Base-by-base conservation (phyloP, 2,888 invertebrate species). In the Chalcosyrphus nemorum region DNA sequence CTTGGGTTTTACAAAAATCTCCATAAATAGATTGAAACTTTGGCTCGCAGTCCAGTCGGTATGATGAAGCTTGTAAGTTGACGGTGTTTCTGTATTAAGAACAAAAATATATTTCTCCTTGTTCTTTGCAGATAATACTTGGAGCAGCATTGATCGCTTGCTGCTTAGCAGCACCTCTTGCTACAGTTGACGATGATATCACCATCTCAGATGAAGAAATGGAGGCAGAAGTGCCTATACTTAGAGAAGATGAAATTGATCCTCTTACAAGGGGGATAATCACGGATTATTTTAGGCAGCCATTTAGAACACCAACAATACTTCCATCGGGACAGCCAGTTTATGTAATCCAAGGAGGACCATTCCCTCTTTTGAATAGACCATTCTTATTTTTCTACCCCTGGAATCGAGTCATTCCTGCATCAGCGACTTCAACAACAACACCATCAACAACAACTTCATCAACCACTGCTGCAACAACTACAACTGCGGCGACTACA, bases 41-140 rank as follows among this genome's bases (percentile, higher is more conserved):
- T 5, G 6, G 6, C 13, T 43, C 0, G 11, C 32, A 43, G 13
- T 5, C n/a, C 72, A 72, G 21, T 72, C 52, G 41, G 15, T n/a
- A 72, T 21, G 29, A 54, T 63, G 72, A 63, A 72, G 52, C 15
- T 72, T n/a, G 72, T 72, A 72, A 72, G 72, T 32, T 32, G 11
- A 59, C 47, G 50, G 6, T 38, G 13, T 11, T 5, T 2, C 13
- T 19, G 29, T 1, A 7, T 3, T 11, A 29, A 29, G 38, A 19
- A n/a, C n/a, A n/a, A 15, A 38, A 29, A n/a, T 24, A 7, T 24
- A n/a, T 9, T 54, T 45, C 11, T 17, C 2, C 1, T 35, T 65
- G n/a, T 21, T 47, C 15, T 47, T 56, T 19, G 4, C 27, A 75
- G 75, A 27, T 75, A 35, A 35, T 57, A n/a, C n/a, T 56, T 72